Conservation (phyloP, 2,888 invertebrate genomes). For the Odontocolon sp. region DNA sequence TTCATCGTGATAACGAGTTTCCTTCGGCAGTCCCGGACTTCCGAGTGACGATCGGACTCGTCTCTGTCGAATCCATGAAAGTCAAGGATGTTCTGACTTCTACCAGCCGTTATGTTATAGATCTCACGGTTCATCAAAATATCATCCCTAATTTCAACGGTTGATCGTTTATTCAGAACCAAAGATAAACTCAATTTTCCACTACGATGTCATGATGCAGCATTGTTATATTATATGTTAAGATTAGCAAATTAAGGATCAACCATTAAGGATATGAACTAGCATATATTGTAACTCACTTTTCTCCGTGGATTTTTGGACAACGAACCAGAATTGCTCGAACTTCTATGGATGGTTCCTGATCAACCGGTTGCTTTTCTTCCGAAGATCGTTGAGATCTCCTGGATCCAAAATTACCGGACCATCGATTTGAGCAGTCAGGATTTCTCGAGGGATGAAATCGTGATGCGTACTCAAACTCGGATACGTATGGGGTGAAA, state of each 20-base stretch:
- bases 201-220: no score
- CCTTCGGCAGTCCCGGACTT: slow-evolving; percentile 64
- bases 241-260: no score
- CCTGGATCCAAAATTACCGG: slow-evolving; percentile 10
- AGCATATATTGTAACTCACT: slow-evolving; percentile 44
- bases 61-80: slow-evolving; percentile 64
- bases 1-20: slow-evolving; percentile 71
- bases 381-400: slow-evolving; percentile 51
- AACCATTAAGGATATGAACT: no score
- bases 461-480: slow-evolving; percentile 64
- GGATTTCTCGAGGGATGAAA: slow-evolving; percentile 71
- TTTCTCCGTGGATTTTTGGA: slow-evolving; percentile 46
- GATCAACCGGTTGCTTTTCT: slow-evolving; percentile 56
- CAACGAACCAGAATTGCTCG: slow-evolving; percentile 65
- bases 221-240: no score
- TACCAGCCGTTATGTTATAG: slow-evolving; percentile 62
- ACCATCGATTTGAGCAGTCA: slow-evolving; percentile 59
- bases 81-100: slow-evolving; percentile 62
- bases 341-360: slow-evolving; percentile 64
- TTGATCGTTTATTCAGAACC: not conserved
- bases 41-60: slow-evolving; percentile 58
- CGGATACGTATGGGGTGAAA: slow-evolving; percentile 64
- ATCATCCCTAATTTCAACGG: slow-evolving; percentile 32
- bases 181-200: no score
- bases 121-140: slow-evolving; percentile 51